phyloP scores from a whole-genome alignment of 2,888 invertebrate genomes.

The Phytoseiulus persimilis region DNA sequence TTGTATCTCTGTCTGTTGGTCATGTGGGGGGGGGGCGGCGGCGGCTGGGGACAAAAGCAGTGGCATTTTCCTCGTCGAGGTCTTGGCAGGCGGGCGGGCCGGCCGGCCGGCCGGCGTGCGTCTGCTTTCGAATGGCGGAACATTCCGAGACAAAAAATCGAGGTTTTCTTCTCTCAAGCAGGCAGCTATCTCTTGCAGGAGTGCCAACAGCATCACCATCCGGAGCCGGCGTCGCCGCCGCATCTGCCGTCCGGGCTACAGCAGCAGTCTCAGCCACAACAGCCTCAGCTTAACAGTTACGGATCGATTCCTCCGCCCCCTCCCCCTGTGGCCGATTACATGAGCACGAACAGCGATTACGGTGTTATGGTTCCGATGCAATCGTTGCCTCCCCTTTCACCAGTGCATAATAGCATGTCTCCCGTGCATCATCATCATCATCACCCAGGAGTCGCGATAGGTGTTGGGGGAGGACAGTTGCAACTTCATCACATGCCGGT shows the following conservation, averaged over 20 bases:
- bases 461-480: neutral
- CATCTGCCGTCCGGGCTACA: neutral
- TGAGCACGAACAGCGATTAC: conserved; percentile 36
- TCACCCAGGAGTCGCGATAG: neutral
- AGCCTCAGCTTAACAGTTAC: neutral
- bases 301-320: neutral
- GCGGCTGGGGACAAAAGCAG: neutral
- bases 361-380: conserved; percentile 30
- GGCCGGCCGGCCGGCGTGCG: no score
- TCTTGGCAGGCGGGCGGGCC: no score
- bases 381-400: conserved; percentile 9
- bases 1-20: neutral
- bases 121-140: neutral
- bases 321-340: conserved; percentile 23
- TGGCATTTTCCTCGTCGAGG: no score
- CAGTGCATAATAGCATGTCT: conserved; percentile 34
- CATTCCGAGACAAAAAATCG: neutral
- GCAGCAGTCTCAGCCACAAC: neutral
- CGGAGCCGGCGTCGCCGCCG: neutral
- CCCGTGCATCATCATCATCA: conserved; percentile 27
- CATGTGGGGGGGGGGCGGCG: neutral
- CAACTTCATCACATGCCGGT: conserved; percentile 32
- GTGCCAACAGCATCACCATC: neutral
- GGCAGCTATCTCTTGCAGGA: neutral
- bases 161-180: neutral